Base-by-base conservation (phyloP, 2,888 invertebrate genomes). In the Caenorhabditis uteleia region DNA sequence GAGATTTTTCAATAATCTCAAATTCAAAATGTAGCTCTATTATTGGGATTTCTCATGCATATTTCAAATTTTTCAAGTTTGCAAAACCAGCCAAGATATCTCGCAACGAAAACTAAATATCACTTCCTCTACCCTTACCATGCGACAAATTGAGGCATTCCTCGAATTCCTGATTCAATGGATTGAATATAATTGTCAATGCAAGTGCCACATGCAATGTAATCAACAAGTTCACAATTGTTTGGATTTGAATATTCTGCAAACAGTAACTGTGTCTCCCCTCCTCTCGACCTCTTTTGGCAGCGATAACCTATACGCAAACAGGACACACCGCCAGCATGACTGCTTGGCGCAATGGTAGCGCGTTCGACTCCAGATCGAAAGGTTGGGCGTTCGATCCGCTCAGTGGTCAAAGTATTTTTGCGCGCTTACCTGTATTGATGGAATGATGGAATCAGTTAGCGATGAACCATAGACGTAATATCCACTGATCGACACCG, bases 181-280 rank as follows among this genome's bases (percentile, higher is more conserved):
- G 78, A 56, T 78, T 78, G 56, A 78, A 78, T 18, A 77, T 56
- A 29, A 78, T 77, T 10, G 78, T 78, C 39, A 78, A 54, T 3
- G 78, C 78, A 14, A 78, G 47, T 10, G 74, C 56, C 12, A 78
- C 78, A 45, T 78, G 78, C n/a, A 78, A 47, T 8, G 78, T 78
- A 40, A 78, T 78, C 27, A 78, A 43, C 10, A 75, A 12, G 48
- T 78, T 78, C 12, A 78, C 76, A 3, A 68, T 53, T 18, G 75
- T 75, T 51, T 77, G 78, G 25, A 78, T 60, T 42, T 51, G 31
- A 23, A 62, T 57, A 26, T 64, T 70, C 73, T 73, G 55, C 36
- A 66, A 54, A 14, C 12, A 29, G 12, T 21, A 8, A 25, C 25
- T 47, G 12, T n/a, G n/a, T 29, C 20, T 38, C 33, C 25, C 34